Base-by-base conservation (phyloP, 2,888 invertebrate species). In the Tiphia femorata region DNA sequence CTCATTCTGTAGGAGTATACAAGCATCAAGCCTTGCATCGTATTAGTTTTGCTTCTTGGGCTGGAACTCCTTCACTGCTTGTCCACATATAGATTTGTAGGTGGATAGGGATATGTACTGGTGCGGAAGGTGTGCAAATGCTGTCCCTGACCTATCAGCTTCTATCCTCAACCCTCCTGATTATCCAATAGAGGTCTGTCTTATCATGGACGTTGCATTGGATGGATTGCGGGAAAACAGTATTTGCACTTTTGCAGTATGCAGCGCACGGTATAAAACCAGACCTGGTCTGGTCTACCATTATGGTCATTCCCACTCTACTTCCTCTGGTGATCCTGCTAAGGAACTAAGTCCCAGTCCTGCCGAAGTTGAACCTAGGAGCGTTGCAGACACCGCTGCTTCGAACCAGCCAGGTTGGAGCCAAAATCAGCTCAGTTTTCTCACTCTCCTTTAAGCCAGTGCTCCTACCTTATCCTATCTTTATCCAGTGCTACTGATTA, bases 241-340 rank as follows among this genome's bases (percentile, higher is more conserved):
- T 82, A 80, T 83, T 83, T 83, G 83, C 82, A 83, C 80, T 84
- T 83, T 86, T 89, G 85, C 90, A 95, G 95, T 94, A 84, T 97
- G 97, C 89, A 94, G 95, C 84, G 95, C 95, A 79, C 92, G 96
- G 82, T 97, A 97, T 91, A 97, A 97, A 89, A 96, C 96, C 69
- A 90, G 96, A 73, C 96, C 97, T 72, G 97, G 97, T 72, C 90
- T 97, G 82, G 95, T 94, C 77, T 97, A 97, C 88, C 97, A 97
- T 90, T 94, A 93, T 89, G 92, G 92, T 81, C 96, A 96, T 87
- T 93, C 94, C 80, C 95, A 95, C 89, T 83, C 83, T 83, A 83
- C 81, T 81, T 82, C 82, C 82, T 83, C 82, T 75, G 83, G 83
- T 79, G 83, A 83, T 79, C 83, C 83, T 83, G 83, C 82, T 80